Percentiles rank a stretch among this genome's conserved stretches.
Conservation (phyloP, 2,888 invertebrate genomes). For the Idaea straminata region DNA sequence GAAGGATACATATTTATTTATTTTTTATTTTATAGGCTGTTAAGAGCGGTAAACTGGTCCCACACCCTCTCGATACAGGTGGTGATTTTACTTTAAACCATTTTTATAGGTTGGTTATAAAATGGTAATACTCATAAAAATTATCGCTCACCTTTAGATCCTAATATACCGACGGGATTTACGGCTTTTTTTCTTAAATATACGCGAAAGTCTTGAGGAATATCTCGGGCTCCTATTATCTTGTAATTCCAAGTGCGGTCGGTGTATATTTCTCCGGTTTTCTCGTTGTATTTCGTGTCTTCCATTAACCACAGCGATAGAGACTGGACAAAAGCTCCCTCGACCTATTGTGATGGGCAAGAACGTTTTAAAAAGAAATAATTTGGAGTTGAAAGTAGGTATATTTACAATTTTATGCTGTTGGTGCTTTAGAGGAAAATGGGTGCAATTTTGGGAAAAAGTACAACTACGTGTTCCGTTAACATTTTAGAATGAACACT, state of each 20-base stretch:
- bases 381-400: neutral
- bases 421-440: neutral
- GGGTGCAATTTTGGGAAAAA: neutral
- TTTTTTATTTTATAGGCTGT: neutral
- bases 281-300: constrained; percentile 37
- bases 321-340: constrained; percentile 82
- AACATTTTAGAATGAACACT: neutral
- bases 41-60: neutral
- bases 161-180: constrained; percentile 49
- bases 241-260: constrained; percentile 52
- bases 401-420: neutral
- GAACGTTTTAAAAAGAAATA: constrained; percentile 2
- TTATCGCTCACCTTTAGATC: constrained; percentile 44
- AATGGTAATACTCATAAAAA: neutral
- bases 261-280: constrained; percentile 42
- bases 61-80: neutral
- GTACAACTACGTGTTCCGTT: neutral
- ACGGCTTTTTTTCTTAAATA: constrained; percentile 40
- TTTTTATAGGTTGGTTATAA: constrained; percentile 2
- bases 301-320: constrained; percentile 44
- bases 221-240: constrained; percentile 47
- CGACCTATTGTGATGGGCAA: constrained; percentile 57
- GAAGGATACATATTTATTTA: neutral
- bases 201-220: constrained; percentile 47
- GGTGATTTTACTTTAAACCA: neutral